Evolutionary conservation across 2,113 vertebrate species (phyloP), one percentile per base, ranked within the genome.

Genomic region (Polypterus bichir): DNA sequence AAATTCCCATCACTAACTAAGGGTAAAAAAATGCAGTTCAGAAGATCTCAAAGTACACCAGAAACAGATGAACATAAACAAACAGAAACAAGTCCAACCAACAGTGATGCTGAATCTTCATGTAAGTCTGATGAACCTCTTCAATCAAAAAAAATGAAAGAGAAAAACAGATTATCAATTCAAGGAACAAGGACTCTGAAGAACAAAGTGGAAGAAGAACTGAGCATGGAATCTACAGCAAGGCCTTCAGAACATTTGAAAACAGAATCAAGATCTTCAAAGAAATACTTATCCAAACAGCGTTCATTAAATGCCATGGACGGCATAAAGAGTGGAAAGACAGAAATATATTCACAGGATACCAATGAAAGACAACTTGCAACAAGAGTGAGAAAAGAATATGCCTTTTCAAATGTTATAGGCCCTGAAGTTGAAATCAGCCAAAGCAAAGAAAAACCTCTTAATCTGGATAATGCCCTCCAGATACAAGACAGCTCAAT

Each of bases 51-150:
- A 68, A 88, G 86, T 65, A 81, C 84, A 59, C 83, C 86, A 46
- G 86, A 88, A 71, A 84, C 84, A 11, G 86, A 88, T 7, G 86
- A 88, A 68, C 82, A 86, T 65, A 80, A 77, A 59, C 84, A 82
- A 60, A 71, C 85, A n/a, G 86, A 86, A 64, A 76, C 86, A 7
- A 88, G 86, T 64, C 86, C 84, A 4, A 71, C 81, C 6, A 85
- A 84, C 62, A 88, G 86, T 55, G 83, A 88, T 68, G 83, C 81
- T 54, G 86, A 88, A 44, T 86, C 86, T 2, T 83, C 86, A 2
- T 68, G 80, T 61, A 86, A 88, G 70, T 73, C 76, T 68, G 80
- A 81, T 48, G 77, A 86, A 3, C 74, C 76, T 70, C 73, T 73
- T 5, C 85, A 86, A 76, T 73, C 74, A 51, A 84, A 83, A 63